Base-by-base conservation (phyloP, 2,797 vertebrate genomes). In the Notolepis coatsorum region DNA sequence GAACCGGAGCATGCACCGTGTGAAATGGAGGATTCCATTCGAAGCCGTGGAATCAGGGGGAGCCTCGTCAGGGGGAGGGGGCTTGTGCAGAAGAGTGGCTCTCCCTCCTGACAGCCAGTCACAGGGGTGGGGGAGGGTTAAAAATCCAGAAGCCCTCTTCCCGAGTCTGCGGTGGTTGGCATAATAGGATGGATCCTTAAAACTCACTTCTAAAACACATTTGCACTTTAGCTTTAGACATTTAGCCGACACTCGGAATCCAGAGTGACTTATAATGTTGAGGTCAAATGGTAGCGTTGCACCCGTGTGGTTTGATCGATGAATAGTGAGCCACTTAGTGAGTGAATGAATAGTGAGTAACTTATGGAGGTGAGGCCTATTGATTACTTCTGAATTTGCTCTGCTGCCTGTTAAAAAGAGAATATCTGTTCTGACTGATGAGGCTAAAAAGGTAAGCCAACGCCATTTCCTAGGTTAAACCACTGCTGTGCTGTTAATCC, bases 1-100 rank as follows among this genome's bases (percentile, higher is more conserved):
- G 77, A 82, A 75, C 82, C 49, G 69, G 63, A 74, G 70, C 71
- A 49, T 61, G 69, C 78, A 51, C 63, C 70, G 17, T 70, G 55
- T 80, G 80, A 74, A 88, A 81, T 81, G 81, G 75, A 82, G 80
- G 83, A 75, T 75, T 84, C 71, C 73, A 84, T 83, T 81, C 81
- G 85, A 74, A 84, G 82, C 24, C 13, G 63, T 74, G 73, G 63
- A 80, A 78, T 68, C 67, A 45, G 70, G 63, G 4, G 70, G 73
- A 71, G 65, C 68, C 25, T 75, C 12, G 5, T 69, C 72, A 79
- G 76, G 81, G 84, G 85, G 81, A 78, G 79, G 86, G 80, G 84
- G 82, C 70, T 64, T 61, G 73, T 12, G 15, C 72, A 48, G 51
- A 53, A 68, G 63, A 75, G 71, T 46, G n/a, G n/a, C 64, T 73